A percentile compares a stretch with the other conserved stretches of the same genome.
phyloP scores from a whole-genome alignment of 53 echinoderm and acorn worm species.

The Echinometra lucunter region DNA sequence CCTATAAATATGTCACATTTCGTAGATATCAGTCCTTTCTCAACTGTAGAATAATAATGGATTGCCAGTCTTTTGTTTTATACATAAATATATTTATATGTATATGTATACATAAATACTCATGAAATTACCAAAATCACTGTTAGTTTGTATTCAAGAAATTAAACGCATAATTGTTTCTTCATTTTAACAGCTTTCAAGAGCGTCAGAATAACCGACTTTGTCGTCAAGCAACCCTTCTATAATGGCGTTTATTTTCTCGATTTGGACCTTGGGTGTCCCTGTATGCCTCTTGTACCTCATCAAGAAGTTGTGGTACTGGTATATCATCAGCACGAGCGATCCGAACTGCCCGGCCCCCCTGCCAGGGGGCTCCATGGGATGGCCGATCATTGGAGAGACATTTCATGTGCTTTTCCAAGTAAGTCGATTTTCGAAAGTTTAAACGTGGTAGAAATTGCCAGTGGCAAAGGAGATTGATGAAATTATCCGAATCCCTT shows the following conservation, averaged over 20 bases:
- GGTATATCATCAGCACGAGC: constrained; percentile 56
- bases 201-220: neutral
- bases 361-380: constrained; percentile 70
- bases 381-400: constrained; percentile 77
- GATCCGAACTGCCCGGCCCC: constrained; percentile 70
- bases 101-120: no score
- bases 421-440: constrained; percentile 28
- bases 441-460: neutral
- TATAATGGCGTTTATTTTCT: constrained; percentile 29
- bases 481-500: neutral
- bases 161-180: neutral
- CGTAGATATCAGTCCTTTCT: no score
- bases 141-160: neutral
- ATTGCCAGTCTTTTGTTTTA: no score
- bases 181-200: neutral
- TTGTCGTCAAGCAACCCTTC: neutral
- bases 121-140: no score
- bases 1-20: no score
- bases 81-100: no score
- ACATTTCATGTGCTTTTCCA: constrained; percentile 56
- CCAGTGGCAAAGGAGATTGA: no score
- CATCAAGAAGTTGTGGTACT: constrained; percentile 71
- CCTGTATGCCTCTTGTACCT: constrained; percentile 38
- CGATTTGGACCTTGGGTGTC: constrained; percentile 41
- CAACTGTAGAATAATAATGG: no score